Percentiles rank a stretch among this genome's conserved stretches.
phyloP scores from a whole-genome alignment of 2,888 invertebrate genomes.

The Nycteola revayana region DNA sequence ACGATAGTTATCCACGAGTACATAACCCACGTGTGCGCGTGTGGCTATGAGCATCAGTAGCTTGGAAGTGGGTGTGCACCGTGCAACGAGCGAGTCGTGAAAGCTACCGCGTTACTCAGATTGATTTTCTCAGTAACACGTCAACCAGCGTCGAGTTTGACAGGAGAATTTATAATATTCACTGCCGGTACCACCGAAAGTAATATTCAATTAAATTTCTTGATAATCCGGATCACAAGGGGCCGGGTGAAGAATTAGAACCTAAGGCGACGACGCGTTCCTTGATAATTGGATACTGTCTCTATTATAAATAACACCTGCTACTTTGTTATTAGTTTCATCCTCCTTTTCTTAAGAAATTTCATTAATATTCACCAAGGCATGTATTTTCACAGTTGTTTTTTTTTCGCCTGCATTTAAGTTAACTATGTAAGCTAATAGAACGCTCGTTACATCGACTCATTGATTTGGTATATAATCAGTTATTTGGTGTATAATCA shows the following conservation, averaged over 20 bases:
- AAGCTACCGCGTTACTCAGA: constrained; percentile 57
- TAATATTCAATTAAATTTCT: constrained; percentile 77
- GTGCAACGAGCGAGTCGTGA: constrained; percentile 38
- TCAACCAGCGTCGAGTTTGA: constrained; percentile 49
- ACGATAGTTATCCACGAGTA: constrained; percentile 30
- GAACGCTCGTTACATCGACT: constrained; percentile 46
- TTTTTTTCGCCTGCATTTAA: constrained; percentile 31
- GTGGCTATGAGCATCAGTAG: constrained; percentile 9
- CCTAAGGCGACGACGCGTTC: constrained; percentile 55
- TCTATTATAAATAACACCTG: constrained; percentile 60
- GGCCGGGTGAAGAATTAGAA: constrained; percentile 44
- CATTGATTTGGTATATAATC: too few relatives aligned
- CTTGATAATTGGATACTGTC: constrained; percentile 70
- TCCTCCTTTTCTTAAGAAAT: constrained; percentile 21
- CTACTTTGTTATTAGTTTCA: constrained; percentile 33
- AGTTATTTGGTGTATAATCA: too few relatives aligned
- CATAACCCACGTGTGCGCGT: constrained; percentile 10
- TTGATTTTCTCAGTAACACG: constrained; percentile 48
- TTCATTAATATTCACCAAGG: constrained; percentile 26
- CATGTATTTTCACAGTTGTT: constrained; percentile 30
- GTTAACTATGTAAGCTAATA: constrained; percentile 41
- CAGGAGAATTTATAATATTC: constrained; percentile 67
- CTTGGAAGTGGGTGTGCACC: constrained; percentile 3
- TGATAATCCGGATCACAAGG: constrained; percentile 72
- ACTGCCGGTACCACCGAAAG: constrained; percentile 61